Evolutionary conservation across 2,797 vertebrate species (phyloP).

Genomic region (Clamator glandarius): DNA sequence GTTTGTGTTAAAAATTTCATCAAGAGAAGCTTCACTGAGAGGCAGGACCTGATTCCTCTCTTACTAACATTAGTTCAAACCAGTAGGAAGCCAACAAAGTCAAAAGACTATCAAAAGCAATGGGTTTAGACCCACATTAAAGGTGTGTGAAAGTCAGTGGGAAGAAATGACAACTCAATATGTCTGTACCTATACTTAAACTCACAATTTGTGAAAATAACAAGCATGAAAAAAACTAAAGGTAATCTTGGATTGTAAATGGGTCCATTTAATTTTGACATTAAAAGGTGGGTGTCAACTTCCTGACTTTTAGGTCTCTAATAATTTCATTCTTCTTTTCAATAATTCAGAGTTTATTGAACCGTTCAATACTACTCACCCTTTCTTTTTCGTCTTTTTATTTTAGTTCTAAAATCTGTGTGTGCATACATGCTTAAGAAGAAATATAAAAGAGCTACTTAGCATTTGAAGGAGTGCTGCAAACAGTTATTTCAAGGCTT

Average conservation of each 20-base stretch:
- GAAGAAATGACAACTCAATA: background rate
- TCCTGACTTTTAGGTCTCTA: constrained; percentile 8
- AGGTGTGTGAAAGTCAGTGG: background rate
- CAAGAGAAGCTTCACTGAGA: accelerated
- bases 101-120: background rate
- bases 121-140: background rate
- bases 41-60: background rate
- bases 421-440: constrained; percentile 10
- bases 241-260: background rate
- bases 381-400: constrained; percentile 46
- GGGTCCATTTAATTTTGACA: constrained; percentile 44
- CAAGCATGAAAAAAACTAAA: constrained; percentile 24
- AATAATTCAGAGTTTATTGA: constrained; percentile 31
- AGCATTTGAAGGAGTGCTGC: constrained; percentile 50
- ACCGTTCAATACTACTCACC: background rate
- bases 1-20: background rate
- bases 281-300: constrained; percentile 43
- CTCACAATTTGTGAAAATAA: background rate
- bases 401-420: constrained; percentile 40
- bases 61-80: background rate
- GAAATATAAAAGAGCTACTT: constrained; percentile 46
- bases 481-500: constrained; percentile 58
- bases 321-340: background rate
- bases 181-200: background rate
- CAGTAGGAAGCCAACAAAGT: background rate